phyloP scores from a whole-genome alignment of 2,888 invertebrate genomes.

The Drosophila rellima region DNA sequence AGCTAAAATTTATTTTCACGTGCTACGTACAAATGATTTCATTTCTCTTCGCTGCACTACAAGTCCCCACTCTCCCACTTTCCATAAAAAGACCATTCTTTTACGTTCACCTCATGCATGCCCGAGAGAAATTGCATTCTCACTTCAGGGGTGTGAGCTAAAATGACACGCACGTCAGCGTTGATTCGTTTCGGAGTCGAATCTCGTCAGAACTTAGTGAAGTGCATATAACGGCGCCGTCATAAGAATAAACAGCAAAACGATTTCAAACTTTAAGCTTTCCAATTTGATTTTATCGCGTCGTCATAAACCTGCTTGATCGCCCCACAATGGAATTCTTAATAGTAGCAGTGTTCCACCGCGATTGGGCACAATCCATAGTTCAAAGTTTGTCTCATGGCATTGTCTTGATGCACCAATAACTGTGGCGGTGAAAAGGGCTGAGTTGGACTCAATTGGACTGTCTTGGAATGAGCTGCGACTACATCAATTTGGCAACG shows the following conservation, averaged over 20 bases:
- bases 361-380: neutral
- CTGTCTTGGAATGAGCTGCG: neutral
- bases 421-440: neutral
- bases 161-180: conserved; percentile 40
- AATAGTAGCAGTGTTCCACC: conserved; percentile 1
- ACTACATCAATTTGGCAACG: conserved; percentile 29
- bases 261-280: conserved; percentile 55
- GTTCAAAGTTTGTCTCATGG: conserved; percentile 14
- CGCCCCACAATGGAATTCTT: conserved; percentile 10
- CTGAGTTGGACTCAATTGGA: neutral
- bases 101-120: neutral
- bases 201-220: conserved; percentile 33
- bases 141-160: neutral
- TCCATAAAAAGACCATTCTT: neutral
- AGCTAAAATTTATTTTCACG: conserved; percentile 60
- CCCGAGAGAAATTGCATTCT: neutral
- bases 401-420: conserved; percentile 51
- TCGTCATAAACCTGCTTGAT: conserved; percentile 49
- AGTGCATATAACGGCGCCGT: conserved; percentile 52
- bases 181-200: conserved; percentile 5
- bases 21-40: conserved; percentile 65
- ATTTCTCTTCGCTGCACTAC: conserved; percentile 48
- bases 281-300: conserved; percentile 71
- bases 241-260: conserved; percentile 65
- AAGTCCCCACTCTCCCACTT: neutral